Base-by-base conservation (phyloP, 2,797 vertebrate species). In the Leucoraja ocellata region DNA sequence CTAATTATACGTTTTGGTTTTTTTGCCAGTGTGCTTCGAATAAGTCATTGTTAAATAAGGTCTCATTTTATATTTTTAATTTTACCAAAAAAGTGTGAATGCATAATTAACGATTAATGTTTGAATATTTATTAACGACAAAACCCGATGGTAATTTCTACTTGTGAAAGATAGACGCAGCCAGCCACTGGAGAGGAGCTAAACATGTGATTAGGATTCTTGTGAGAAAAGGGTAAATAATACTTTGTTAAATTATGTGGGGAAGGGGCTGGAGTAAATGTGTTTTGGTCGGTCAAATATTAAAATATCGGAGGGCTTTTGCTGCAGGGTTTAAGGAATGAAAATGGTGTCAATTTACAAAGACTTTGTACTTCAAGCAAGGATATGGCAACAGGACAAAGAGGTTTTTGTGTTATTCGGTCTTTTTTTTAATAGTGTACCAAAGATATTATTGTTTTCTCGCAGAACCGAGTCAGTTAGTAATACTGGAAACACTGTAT, bases 391-490 rank as follows among this genome's bases (percentile, higher is more conserved):
- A 61, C 32, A n/a, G 76, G n/a, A 93, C 76, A 93, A 93, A 81
- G 93, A 76, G 46, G 28, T 58, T 93, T 93, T 93, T 79, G 79
- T 93, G 16, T 28, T 58, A 68, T 14, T 28, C 54, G 21, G 7
- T 78, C 46, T n/a, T 71, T 79, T 68, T 3, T 18, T 68, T 25
- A 36, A 79, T 39, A 83, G 58, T 21, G 36, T 93, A 65, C 93
- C 93, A 93, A 83, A 93, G 93, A 93, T 93, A 81, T 77, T n/a
- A 68, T 93, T 93, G 77, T 80, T 46, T 93, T 78, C 28, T 58
- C 92, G 18, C 25, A 46, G 76, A 63, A 46, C 28, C 54, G 71
- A 77, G 77, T 79, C 65, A 18, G 25, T 93, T 74, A 71, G 77
- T 28, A 80, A 36, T 79, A 36, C 36, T 68, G n/a, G 58, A 93